Evolutionary conservation across 2,113 vertebrate species (phyloP).

Genomic region (Cheirogaleus medius): DNA sequence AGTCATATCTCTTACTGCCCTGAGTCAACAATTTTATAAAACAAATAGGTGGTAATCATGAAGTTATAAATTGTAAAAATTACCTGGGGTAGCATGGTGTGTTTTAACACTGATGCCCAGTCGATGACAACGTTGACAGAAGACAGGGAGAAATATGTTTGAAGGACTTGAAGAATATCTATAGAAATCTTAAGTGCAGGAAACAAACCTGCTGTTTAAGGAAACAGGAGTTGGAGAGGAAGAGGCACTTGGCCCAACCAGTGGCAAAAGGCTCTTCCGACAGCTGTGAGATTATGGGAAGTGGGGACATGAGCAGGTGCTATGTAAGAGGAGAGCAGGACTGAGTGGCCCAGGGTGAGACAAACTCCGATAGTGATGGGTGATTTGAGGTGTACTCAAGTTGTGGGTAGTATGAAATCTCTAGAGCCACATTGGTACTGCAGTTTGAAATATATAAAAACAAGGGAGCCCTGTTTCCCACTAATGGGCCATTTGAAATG

Average conservation of each 20-base stretch:
- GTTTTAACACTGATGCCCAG: background rate
- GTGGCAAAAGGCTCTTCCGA: background rate
- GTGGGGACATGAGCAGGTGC: slow-evolving; percentile 7
- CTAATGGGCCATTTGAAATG: background rate
- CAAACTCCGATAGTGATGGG: background rate
- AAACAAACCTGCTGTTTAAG: background rate
- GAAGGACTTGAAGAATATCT: background rate
- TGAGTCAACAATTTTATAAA: background rate
- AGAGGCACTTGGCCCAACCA: background rate
- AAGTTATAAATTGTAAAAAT: background rate
- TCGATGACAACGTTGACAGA: background rate
- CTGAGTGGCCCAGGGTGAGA: background rate
- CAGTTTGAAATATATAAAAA: background rate
- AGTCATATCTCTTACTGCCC: background rate
- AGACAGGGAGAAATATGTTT: background rate
- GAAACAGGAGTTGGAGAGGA: background rate
- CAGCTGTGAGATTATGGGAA: slow-evolving; percentile 19
- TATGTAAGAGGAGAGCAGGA: background rate
- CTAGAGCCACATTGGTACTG: background rate
- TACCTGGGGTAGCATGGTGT: background rate
- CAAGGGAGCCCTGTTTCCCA: background rate
- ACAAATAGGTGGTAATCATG: background rate
- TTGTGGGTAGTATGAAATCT: background rate
- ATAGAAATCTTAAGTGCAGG: background rate
- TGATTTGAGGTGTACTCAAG: background rate